phyloP scores from a whole-genome alignment of 2,888 invertebrate species.

The Sialis lutaria region DNA sequence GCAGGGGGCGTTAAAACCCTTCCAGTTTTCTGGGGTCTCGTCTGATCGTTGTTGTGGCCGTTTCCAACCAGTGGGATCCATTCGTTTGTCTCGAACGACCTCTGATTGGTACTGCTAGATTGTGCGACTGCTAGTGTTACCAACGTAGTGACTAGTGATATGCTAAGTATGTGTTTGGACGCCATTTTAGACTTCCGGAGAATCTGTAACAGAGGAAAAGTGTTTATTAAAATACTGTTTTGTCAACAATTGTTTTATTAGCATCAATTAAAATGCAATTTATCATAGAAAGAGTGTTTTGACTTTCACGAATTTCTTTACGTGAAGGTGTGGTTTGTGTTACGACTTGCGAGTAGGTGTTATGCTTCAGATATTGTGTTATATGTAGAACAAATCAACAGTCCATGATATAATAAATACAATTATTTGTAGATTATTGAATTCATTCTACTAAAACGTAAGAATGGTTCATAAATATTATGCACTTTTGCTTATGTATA shows the following conservation, averaged over 20 bases:
- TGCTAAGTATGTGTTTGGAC: not conserved
- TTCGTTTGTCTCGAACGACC: conserved; percentile 25
- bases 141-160: not conserved
- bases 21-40: conserved; percentile 11
- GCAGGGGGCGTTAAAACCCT: conserved; percentile 18
- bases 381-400: no score
- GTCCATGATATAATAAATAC: no score
- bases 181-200: conserved; percentile 8
- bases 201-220: conserved; percentile 10
- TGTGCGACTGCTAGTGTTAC: not conserved
- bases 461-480: no score
- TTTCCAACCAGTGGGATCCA: conserved; percentile 33
- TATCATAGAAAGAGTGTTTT: no score
- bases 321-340: no score
- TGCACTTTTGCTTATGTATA: no score
- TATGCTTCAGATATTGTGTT: no score
- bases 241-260: not conserved
- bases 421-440: no score
- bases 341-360: no score
- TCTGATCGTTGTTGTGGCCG: not conserved
- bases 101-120: conserved; percentile 5
- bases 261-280: no score
- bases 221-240: not conserved
- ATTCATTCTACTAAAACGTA: no score
- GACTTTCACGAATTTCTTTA: no score